Conservation (phyloP, 2,888 invertebrate species). For the Lottia gigantea region DNA sequence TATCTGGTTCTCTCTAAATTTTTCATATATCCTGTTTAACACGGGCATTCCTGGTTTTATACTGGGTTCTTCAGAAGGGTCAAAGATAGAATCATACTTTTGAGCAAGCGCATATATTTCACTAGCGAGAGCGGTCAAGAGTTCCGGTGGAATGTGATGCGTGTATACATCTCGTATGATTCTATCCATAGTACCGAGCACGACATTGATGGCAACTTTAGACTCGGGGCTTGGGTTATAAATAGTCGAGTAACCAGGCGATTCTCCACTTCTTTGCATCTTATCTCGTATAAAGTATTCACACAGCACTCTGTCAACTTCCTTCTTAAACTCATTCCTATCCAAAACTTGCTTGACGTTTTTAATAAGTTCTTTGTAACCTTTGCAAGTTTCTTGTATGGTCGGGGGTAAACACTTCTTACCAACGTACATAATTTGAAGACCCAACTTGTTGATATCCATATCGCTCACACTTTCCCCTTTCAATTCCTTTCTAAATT, state of each 20-base stretch:
- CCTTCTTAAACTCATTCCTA: constrained; percentile 13
- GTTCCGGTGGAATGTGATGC: constrained; percentile 4
- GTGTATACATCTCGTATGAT: constrained; percentile 5
- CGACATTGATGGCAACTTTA: constrained; percentile 7
- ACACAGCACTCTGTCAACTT: constrained; percentile 12
- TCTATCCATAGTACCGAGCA: constrained; percentile 14
- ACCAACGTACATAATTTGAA: not conserved
- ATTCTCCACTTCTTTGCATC: constrained; percentile 3
- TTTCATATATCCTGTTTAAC: constrained; percentile 25
- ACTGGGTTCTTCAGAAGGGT: not conserved
- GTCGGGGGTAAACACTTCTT: not conserved
- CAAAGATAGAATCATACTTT: not conserved
- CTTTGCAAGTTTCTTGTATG: not conserved
- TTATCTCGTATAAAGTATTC: constrained; percentile 6
- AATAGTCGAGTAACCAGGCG: not conserved
- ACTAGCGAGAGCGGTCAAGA: constrained; percentile 13
- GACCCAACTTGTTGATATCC: not conserved
- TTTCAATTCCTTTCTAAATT: not conserved
- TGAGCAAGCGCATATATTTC: not conserved
- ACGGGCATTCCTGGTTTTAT: constrained; percentile 3
- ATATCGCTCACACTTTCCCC: not conserved
- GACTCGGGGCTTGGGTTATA: constrained; percentile 7
- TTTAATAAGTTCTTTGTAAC: not conserved
- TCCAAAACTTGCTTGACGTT: constrained; percentile 4
- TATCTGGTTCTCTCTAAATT: constrained; percentile 35